A percentile compares a stretch with the other conserved stretches of the same genome.
Conservation (phyloP, 2,113 vertebrate genomes). For the Mesitornis unicolor region DNA sequence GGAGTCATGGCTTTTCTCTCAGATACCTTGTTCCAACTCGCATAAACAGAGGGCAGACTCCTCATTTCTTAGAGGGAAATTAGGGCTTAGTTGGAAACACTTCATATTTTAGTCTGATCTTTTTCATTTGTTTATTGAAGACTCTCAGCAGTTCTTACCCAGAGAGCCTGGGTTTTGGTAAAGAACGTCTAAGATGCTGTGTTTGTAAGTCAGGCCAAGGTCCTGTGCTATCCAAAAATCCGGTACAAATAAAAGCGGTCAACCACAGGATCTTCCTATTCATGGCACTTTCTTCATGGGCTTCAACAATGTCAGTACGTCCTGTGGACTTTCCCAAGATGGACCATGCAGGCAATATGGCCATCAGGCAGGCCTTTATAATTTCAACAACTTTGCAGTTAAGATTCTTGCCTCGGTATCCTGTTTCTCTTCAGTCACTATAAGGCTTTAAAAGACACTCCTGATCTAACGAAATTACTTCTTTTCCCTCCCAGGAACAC, state of each 20-base stretch:
- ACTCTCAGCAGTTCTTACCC: not conserved
- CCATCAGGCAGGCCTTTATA: not conserved
- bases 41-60: not conserved
- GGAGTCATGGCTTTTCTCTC: not conserved
- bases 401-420: not conserved
- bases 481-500: not conserved
- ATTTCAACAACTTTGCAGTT: not conserved
- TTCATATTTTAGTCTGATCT: not conserved
- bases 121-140: not conserved
- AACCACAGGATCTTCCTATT: not conserved
- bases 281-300: not conserved
- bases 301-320: accelerated
- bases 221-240: not conserved
- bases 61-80: not conserved
- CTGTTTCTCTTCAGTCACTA: not conserved
- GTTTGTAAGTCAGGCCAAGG: not conserved
- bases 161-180: not conserved
- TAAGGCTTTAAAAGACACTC: not conserved
- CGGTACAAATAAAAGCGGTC: not conserved
- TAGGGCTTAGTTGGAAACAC: not conserved
- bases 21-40: not conserved
- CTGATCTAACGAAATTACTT: not conserved
- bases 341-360: not conserved
- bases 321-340: not conserved
- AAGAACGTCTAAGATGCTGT: not conserved